phyloP scores from a whole-genome alignment of 2,797 vertebrate species.

The Coluber constrictor region DNA sequence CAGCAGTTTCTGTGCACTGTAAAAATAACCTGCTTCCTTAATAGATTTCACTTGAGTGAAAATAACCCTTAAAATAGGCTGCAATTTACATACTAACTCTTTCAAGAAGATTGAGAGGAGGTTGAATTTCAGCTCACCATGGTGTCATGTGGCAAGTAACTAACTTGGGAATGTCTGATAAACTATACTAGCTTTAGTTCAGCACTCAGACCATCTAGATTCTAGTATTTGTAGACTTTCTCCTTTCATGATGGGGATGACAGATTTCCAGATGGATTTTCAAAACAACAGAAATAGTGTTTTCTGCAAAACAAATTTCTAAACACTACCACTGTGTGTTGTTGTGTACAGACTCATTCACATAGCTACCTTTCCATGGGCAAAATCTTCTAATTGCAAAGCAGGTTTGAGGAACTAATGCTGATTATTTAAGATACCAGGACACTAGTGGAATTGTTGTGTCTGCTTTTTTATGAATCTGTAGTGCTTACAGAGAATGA shows the following conservation, averaged over 20 bases:
- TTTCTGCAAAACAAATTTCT: not conserved
- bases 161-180: not conserved
- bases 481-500: not conserved
- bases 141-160: not conserved
- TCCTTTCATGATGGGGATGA: not conserved
- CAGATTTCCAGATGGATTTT: not conserved
- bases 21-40: conserved; percentile 82
- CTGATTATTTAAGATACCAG: not conserved
- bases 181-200: not conserved
- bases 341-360: not conserved
- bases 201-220: not conserved
- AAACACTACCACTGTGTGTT: not conserved
- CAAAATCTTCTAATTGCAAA: not conserved
- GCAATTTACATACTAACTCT: conserved; percentile 81
- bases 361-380: not conserved
- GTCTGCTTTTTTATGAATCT: not conserved
- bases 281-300: not conserved
- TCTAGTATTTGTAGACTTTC: not conserved
- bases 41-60: conserved; percentile 82
- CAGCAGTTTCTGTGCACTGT: conserved; percentile 71
- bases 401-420: not conserved
- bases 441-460: not conserved
- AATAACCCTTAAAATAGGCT: conserved; percentile 83
- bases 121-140: not conserved
- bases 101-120: conserved; percentile 59